Evolutionary conservation across 2,797 vertebrate species (phyloP), one percentile per base, ranked within the genome.

Genomic region (Onychomys arenicola): DNA sequence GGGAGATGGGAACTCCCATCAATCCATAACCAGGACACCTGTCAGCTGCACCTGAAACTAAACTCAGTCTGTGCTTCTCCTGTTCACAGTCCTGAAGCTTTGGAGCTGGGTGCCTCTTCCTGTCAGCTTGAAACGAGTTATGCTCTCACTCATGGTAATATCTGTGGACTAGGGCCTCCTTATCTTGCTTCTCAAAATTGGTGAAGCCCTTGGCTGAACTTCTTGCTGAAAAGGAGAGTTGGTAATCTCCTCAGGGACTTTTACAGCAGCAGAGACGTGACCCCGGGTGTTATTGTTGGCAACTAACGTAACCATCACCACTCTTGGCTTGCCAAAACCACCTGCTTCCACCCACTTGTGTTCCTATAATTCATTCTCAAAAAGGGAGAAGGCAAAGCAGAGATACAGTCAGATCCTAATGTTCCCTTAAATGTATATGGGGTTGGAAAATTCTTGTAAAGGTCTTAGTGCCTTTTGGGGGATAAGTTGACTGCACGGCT

Each of bases 181-280:
- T 73, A 46, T 3, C 73, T 75, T 73, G 13, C 11, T 37, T 37
- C 75, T 69, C 8, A 12, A 14, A 88, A 93, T 25, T 23, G 49
- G 10, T 2, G 29, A 34, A 81, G 73, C 14, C 19, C 67, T 75
- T 89, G 8, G 17, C 6, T 86, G 61, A 49, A 29, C 59, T 89
- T 85, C 75, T 92, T 82, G 11, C 52, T 76, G 16, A 65, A 76
- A 82, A n/a, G 34, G n/a, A 94, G 17, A 9, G 8, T 95, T 83
- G 77, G 55, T 65, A 86, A 88, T 94, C 96, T 82, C 88, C 89
- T 94, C 12, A 2, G 55, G 46, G 59, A 88, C 61, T 85, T 94
- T 61, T 59, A 88, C 0, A 83, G 16, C 11, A 81, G 40, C 40
- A 78, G 63, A 75, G 71, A 63, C 5, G 2, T 57, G 67, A 40